phyloP scores from a whole-genome alignment of 2,888 invertebrate species.

The Schizaphis graminum region DNA sequence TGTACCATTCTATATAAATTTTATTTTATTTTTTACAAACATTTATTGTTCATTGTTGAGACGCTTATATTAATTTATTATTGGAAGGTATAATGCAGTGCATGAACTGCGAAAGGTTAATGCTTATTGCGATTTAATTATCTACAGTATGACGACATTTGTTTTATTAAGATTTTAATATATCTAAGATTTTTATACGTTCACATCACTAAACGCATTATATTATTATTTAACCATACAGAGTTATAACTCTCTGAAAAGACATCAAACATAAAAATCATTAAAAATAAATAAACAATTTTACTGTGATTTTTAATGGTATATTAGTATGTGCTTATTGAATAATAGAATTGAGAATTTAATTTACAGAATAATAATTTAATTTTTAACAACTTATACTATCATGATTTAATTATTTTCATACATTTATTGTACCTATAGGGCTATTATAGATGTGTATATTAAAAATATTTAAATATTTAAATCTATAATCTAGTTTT shows the following conservation, averaged over 20 bases:
- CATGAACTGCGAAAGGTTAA: conserved; percentile 17
- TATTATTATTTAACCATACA: not conserved
- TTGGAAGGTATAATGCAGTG: not conserved
- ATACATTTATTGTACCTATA: not conserved
- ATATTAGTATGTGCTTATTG: not conserved
- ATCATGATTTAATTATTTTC: not conserved
- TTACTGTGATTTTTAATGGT: not conserved
- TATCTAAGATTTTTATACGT: not conserved
- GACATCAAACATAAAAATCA: not conserved
- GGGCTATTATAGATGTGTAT: no score
- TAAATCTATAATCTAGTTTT: not conserved
- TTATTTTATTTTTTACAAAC: conserved; percentile 10
- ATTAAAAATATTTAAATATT: not conserved
- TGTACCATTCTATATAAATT: not conserved
- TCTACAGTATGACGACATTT: not conserved
- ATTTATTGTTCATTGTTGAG: conserved; percentile 13
- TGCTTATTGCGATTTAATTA: not conserved
- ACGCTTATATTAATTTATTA: not conserved
- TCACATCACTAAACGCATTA: not conserved
- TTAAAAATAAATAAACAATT: conserved; percentile 28
- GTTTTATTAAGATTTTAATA: conserved; percentile 29
- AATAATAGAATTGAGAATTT: not conserved
- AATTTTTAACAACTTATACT: not conserved
- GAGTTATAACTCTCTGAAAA: not conserved
- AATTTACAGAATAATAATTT: not conserved